phyloP scores from a whole-genome alignment of 2,888 invertebrate species.

The Alentia gelatinosa region DNA sequence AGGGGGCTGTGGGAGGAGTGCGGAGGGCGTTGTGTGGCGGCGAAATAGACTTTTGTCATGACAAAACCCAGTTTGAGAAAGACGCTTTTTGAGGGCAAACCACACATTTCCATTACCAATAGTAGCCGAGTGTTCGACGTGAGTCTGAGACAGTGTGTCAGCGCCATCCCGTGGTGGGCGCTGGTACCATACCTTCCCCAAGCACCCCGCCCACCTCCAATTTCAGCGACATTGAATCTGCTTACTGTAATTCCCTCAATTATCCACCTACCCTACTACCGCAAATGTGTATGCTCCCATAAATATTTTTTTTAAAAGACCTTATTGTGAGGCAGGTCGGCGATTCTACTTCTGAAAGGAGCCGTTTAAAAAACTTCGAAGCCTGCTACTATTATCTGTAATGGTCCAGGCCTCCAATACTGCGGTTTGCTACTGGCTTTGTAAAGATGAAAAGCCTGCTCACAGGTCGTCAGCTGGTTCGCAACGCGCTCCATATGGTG shows the following conservation, averaged over 20 bases:
- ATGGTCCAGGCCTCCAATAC: neutral
- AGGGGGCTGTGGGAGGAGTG: neutral
- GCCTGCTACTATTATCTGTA: neutral
- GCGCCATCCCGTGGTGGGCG: neutral
- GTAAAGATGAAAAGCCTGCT: too few relatives aligned
- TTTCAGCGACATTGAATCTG: neutral
- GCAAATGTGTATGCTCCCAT: too few relatives aligned
- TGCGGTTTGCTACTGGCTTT: neutral
- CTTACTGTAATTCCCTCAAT: neutral
- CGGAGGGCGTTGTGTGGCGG: neutral
- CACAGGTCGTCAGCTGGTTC: neutral
- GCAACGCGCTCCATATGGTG: neutral
- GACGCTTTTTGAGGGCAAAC: conserved; percentile 30
- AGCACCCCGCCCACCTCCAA: neutral
- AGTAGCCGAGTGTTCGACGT: neutral
- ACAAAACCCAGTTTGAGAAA: conserved; percentile 27
- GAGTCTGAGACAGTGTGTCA: too few relatives aligned
- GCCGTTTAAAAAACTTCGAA: too few relatives aligned
- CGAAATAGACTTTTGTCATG: conserved; percentile 27
- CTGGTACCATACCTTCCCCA: neutral
- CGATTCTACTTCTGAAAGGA: too few relatives aligned
- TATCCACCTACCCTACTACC: neutral
- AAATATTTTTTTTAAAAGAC: too few relatives aligned
- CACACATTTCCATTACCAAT: conserved; percentile 44
- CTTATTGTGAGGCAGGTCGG: too few relatives aligned